These are phyloP conservation scores for Dexiosoma caninum DNA, from an alignment of 2,888 invertebrate genomes.

Conservation along the genomic window DNA sequence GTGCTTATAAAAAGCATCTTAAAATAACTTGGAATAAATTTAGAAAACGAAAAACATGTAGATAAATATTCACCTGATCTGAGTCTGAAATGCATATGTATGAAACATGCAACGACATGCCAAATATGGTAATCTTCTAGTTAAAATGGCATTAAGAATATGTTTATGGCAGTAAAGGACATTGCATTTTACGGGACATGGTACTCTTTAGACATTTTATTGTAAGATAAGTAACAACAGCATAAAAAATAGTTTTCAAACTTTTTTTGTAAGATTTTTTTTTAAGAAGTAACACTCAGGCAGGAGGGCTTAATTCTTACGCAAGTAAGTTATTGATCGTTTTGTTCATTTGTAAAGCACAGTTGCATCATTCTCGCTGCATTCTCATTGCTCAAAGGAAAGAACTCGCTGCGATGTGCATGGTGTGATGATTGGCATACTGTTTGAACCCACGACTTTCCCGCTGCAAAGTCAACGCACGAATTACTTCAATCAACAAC, in stretches of 20 bases:
- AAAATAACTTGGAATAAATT: conserved; percentile 9
- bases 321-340: too few species aligned
- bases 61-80: conserved; percentile 19
- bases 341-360: too few species aligned
- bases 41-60: neutral
- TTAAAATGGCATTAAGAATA: neutral
- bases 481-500: too few species aligned
- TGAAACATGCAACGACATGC: conserved; percentile 2
- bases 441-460: too few species aligned
- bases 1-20: neutral
- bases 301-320: too few species aligned
- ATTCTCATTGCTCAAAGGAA: too few species aligned
- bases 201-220: neutral
- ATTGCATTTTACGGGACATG: neutral
- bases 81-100: neutral
- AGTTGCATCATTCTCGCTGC: too few species aligned
- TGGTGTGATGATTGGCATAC: too few species aligned
- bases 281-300: too few species aligned
- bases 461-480: too few species aligned
- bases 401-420: too few species aligned
- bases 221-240: neutral
- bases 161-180: neutral
- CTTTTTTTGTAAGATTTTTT: neutral
- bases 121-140: neutral
- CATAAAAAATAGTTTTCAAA: neutral